A percentile compares a stretch with the other conserved stretches of the same genome.
These are phyloP conservation scores for Dromas ardeola DNA, from an alignment of 2,113 vertebrate species.

Conservation along the genomic window DNA sequence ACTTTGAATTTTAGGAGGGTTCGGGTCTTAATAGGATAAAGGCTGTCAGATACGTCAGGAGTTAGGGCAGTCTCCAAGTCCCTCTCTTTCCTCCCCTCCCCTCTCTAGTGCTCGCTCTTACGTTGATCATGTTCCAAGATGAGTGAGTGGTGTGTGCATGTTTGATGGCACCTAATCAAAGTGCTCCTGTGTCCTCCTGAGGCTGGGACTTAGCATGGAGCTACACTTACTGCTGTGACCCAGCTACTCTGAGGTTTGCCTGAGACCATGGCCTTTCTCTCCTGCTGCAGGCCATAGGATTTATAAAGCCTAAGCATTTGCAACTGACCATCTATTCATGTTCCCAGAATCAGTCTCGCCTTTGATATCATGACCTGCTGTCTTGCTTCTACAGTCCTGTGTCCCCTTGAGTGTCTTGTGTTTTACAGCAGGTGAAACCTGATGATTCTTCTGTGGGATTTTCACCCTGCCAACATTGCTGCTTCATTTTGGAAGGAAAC, in stretches of 20 bases:
- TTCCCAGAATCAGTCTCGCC: neutral
- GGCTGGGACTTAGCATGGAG: neutral
- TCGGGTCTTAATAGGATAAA: neutral
- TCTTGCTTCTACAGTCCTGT: neutral
- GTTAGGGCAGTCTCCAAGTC: neutral
- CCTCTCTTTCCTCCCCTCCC: neutral
- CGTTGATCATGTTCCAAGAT: neutral
- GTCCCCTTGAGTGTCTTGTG: neutral
- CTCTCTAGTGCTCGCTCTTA: neutral
- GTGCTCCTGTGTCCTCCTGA: neutral
- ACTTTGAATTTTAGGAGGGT: neutral
- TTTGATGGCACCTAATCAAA: neutral
- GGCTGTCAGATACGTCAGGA: neutral
- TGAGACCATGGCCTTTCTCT: neutral
- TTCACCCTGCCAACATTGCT: neutral
- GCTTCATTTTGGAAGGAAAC: neutral
- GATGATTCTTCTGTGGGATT: neutral
- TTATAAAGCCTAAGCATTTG: neutral
- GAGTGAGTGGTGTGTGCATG: neutral
- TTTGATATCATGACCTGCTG: neutral
- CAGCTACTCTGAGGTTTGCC: neutral
- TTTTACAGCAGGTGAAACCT: neutral
- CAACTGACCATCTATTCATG: neutral
- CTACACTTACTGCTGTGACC: neutral
- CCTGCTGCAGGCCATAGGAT: neutral